Conservation (phyloP, 2,888 invertebrate species). For the Sminthurinus aureus region DNA sequence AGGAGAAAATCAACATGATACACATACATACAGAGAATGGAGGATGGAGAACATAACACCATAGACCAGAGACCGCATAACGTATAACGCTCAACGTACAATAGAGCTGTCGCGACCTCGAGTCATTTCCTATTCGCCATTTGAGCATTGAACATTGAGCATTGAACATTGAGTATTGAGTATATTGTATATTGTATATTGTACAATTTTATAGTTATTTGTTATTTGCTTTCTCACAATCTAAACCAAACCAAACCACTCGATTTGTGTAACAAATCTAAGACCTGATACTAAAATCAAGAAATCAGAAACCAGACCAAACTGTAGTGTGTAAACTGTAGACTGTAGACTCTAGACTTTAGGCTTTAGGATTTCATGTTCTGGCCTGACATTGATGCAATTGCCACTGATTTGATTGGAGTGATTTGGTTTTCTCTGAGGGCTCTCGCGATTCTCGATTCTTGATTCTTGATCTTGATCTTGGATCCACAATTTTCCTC, state of each 20-base stretch:
- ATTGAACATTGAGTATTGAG: background rate
- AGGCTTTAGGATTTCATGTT: background rate
- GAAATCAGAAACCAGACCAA: too few relatives aligned
- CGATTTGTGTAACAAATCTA: too few relatives aligned
- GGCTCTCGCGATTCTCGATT: background rate
- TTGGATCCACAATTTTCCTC: background rate
- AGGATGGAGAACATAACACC: too few relatives aligned
- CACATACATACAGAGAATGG: too few relatives aligned
- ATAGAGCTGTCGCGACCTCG: background rate
- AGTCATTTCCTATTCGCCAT: background rate
- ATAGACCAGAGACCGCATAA: too few relatives aligned
- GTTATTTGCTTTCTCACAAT: background rate
- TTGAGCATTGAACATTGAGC: too few relatives aligned
- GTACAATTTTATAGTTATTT: background rate
- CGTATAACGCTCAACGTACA: too few relatives aligned
- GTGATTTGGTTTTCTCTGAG: slow-evolving; percentile 5
- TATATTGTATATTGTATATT: background rate
- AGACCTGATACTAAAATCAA: too few relatives aligned
- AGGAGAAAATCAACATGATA: too few relatives aligned
- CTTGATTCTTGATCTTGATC: too few relatives aligned
- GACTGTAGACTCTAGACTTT: too few relatives aligned
- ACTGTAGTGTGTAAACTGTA: too few relatives aligned
- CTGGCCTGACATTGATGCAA: background rate
- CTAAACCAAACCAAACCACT: background rate
- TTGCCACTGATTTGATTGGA: slow-evolving; percentile 11